Percentiles rank a stretch among this genome's conserved stretches.
Conservation (phyloP, 1,140 invertebrate species). For the Macrosteles quadrilineatus region DNA sequence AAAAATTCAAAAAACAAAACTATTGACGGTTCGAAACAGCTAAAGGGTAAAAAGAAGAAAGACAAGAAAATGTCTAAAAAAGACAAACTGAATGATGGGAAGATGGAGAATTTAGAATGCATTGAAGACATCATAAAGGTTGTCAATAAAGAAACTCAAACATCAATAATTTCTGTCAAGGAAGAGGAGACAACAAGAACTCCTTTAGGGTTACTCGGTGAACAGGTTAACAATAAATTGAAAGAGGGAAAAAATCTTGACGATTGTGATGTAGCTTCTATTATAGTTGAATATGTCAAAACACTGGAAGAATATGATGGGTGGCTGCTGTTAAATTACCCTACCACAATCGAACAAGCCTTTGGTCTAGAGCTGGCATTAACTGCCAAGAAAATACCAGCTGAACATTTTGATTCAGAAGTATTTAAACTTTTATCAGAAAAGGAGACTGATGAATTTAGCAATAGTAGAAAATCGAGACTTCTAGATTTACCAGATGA, state of each 20-base stretch:
- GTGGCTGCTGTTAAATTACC: slow-evolving; percentile 64
- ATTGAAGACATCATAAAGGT: too few species aligned
- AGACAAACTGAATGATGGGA: too few species aligned
- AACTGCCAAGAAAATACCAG: slow-evolving; percentile 47
- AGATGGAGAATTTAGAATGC: too few species aligned
- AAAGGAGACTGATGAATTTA: background rate
- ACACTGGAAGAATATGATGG: slow-evolving; percentile 53
- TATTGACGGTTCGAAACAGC: background rate
- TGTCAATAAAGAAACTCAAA: slow-evolving; percentile 17
- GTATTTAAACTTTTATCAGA: background rate
- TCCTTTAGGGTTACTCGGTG: slow-evolving; percentile 51
- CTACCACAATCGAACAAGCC: slow-evolving; percentile 57
- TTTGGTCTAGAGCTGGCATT: slow-evolving; percentile 57
- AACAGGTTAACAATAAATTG: slow-evolving; percentile 56
- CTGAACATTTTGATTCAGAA: slow-evolving; percentile 43
- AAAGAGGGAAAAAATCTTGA: slow-evolving; percentile 54
- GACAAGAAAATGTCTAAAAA: background rate
- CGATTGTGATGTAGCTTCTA: slow-evolving; percentile 56
- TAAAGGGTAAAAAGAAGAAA: background rate
- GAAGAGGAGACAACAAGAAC: slow-evolving; percentile 1
- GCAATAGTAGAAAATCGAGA: slow-evolving; percentile 10
- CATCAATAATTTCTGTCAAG: background rate
- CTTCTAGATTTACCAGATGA: background rate
- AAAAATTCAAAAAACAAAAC: background rate
- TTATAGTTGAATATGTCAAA: slow-evolving; percentile 61